phyloP scores from a whole-genome alignment of 2,113 vertebrate species.

The Girardinichthys multiradiatus region DNA sequence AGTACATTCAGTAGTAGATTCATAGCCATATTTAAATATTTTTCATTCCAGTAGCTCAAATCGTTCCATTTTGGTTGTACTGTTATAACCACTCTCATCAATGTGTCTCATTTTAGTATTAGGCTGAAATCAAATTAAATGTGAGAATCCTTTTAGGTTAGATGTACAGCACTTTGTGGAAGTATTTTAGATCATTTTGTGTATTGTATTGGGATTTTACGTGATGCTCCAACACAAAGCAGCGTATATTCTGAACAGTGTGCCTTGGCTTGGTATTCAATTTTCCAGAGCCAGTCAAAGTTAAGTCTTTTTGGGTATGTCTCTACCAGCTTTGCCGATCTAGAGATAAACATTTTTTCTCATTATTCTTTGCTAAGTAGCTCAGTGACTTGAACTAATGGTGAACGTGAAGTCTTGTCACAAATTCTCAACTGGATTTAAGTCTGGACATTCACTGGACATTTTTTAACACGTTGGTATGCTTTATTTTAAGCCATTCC shows the following conservation, averaged over 20 bases:
- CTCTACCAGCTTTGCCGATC: too few relatives aligned
- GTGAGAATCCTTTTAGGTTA: neutral
- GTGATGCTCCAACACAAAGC: neutral
- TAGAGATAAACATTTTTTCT: too few relatives aligned
- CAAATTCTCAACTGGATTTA: too few relatives aligned
- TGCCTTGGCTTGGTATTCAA: neutral
- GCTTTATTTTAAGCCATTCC: too few relatives aligned
- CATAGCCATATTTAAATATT: neutral
- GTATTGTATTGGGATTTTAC: neutral
- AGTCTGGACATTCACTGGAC: too few relatives aligned
- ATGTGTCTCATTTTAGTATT: constrained; percentile 22
- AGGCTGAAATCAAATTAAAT: neutral
- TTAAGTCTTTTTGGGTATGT: neutral
- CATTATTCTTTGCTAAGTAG: too few relatives aligned
- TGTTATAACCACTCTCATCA: constrained; percentile 32
- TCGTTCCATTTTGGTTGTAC: constrained; percentile 7
- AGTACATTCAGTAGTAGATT: neutral
- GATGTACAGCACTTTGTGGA: neutral
- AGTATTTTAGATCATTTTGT: neutral
- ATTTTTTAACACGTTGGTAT: too few relatives aligned
- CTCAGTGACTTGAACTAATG: too few relatives aligned
- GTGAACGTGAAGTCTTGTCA: too few relatives aligned
- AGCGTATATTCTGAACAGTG: neutral
- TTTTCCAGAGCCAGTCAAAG: neutral
- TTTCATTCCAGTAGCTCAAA: neutral